A percentile compares a stretch with the other conserved stretches of the same genome.
These are phyloP conservation scores for Hippocampus mohnikei DNA, from an alignment of 2,113 vertebrate genomes.

Conservation along the genomic window DNA sequence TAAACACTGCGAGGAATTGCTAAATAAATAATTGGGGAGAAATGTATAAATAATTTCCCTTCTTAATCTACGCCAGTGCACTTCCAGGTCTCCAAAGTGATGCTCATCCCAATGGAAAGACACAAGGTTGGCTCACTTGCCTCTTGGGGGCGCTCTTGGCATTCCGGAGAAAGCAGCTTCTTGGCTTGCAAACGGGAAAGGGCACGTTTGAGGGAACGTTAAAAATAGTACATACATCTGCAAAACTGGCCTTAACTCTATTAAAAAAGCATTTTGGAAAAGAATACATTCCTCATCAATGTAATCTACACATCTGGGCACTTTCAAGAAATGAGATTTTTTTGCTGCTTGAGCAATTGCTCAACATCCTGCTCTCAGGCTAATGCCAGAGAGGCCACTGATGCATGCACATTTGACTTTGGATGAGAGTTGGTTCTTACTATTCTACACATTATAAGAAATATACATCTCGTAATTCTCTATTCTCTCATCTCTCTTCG, in stretches of 20 bases:
- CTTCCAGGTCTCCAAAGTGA: constrained; percentile 60
- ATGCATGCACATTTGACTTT: constrained; percentile 25
- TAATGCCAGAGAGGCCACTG: constrained; percentile 23
- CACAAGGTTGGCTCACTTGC: not conserved
- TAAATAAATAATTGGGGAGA: constrained; percentile 74
- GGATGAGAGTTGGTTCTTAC: not conserved
- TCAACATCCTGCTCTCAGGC: constrained; percentile 30
- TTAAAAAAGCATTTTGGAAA: constrained; percentile 68
- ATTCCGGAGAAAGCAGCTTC: constrained; percentile 23
- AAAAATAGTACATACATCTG: constrained; percentile 51
- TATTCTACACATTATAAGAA: constrained; percentile 23
- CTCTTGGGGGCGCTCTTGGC: constrained; percentile 68
- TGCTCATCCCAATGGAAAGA: constrained; percentile 50
- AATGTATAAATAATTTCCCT: constrained; percentile 73
- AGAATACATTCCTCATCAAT: constrained; percentile 64
- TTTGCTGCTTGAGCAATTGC: constrained; percentile 31
- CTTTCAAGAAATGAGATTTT: constrained; percentile 64
- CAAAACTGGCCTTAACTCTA: constrained; percentile 58
- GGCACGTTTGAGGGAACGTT: not conserved
- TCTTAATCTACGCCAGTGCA: constrained; percentile 64
- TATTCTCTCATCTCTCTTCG: not conserved
- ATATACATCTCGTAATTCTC: not conserved
- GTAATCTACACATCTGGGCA: constrained; percentile 57
- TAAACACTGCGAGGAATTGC: constrained; percentile 72
- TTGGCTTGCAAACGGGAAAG: not conserved